Percentiles rank a stretch among this genome's conserved stretches.
Conservation (phyloP, 2,888 invertebrate species). For the Athripsodes cinereus region DNA sequence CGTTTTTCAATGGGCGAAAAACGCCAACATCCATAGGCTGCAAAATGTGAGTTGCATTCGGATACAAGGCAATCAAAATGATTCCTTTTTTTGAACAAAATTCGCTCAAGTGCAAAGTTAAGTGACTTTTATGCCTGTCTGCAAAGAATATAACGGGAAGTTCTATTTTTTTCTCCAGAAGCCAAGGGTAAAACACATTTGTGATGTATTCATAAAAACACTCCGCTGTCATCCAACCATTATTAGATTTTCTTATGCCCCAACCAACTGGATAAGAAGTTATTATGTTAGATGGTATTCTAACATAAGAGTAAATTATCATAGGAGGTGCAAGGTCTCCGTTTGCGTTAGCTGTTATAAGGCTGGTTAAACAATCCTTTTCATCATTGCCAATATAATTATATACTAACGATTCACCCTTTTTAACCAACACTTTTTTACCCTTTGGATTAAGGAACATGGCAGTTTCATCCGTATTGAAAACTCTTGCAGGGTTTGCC, state of each 20-base stretch:
- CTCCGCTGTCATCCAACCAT: not conserved
- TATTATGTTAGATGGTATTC: too few relatives aligned
- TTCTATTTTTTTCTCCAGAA: not conserved
- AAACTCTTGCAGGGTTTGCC: too few relatives aligned
- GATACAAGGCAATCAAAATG: not conserved
- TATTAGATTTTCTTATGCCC: not conserved
- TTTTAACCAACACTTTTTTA: too few relatives aligned
- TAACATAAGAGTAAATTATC: too few relatives aligned
- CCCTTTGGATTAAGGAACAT: too few relatives aligned
- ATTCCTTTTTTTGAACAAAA: constrained; percentile 1
- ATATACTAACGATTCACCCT: too few relatives aligned
- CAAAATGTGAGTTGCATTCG: constrained; percentile 2
- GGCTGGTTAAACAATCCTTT: not conserved
- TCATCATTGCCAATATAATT: not conserved
- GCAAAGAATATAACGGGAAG: not conserved
- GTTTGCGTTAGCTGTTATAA: not conserved
- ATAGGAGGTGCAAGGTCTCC: not conserved
- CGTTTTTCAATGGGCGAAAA: not conserved
- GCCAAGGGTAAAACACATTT: constrained; percentile 3
- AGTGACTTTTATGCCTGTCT: constrained; percentile 2
- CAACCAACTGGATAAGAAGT: not conserved
- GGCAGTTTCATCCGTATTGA: too few relatives aligned
- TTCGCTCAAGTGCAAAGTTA: not conserved
- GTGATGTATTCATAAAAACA: constrained; percentile 3
- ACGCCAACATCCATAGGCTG: constrained; percentile 6